These are phyloP conservation scores for Drosophila auraria DNA, from an alignment of 1,140 invertebrate species.

Conservation along the genomic window DNA sequence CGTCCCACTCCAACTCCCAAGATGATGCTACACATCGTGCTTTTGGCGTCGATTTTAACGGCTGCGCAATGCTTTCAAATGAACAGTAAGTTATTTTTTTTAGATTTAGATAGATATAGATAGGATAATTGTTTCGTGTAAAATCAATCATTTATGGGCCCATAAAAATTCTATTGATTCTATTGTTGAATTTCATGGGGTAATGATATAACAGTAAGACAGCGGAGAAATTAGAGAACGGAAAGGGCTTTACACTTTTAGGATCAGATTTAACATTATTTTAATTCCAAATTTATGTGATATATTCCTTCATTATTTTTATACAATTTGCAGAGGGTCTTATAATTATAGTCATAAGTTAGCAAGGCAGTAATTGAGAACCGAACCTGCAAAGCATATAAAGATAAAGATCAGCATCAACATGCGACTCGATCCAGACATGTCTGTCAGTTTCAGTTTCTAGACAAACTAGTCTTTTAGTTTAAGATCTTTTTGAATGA, in stretches of 20 bases:
- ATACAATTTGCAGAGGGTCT: too few species aligned
- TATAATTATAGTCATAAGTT: too few species aligned
- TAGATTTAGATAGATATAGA: not conserved
- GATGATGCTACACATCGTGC: slow-evolving; percentile 47
- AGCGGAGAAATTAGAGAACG: not conserved
- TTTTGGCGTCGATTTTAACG: slow-evolving; percentile 51
- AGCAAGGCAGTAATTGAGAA: too few species aligned
- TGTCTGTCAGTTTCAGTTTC: too few species aligned
- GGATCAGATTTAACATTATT: too few species aligned
- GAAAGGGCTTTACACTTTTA: not conserved
- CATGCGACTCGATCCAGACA: too few species aligned
- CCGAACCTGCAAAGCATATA: too few species aligned
- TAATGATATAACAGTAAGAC: not conserved
- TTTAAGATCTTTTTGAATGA: too few species aligned
- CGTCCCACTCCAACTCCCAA: slow-evolving; percentile 3
- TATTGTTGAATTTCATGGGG: not conserved
- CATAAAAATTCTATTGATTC: slow-evolving; percentile 13
- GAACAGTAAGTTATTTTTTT: slow-evolving; percentile 47
- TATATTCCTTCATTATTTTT: not conserved
- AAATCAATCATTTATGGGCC: slow-evolving; percentile 28
- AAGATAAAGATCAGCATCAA: too few species aligned
- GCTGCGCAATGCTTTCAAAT: slow-evolving; percentile 60
- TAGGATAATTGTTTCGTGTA: slow-evolving; percentile 9
- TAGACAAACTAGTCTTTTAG: too few species aligned
- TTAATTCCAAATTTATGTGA: not conserved